Evolutionary conservation across 2,797 vertebrate genomes (phyloP).

Genomic region (Hephaestus fuliginosus): DNA sequence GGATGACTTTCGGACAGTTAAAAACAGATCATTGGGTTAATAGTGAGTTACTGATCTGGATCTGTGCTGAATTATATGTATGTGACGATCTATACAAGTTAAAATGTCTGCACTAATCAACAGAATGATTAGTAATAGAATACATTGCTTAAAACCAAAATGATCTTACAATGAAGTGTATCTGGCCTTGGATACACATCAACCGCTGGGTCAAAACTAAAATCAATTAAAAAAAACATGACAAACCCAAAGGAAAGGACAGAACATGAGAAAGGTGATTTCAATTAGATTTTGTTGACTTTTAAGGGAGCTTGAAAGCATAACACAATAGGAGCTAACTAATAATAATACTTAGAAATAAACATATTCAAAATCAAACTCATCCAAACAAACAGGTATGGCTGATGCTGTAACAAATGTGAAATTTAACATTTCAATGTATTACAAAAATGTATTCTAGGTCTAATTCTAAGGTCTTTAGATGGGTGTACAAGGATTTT

Average conservation of each 20-base stretch:
- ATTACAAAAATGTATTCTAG: neutral
- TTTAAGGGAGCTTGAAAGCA: neutral
- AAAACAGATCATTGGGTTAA: neutral
- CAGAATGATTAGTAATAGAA: constrained; percentile 10
- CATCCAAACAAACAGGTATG: neutral
- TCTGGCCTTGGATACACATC: neutral
- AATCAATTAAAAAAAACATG: neutral
- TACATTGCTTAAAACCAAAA: neutral
- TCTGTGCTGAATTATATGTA: neutral
- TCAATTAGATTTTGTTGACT: neutral
- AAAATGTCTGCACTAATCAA: constrained; percentile 9
- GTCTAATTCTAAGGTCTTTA: neutral
- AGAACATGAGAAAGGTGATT: neutral
- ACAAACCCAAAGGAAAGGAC: neutral
- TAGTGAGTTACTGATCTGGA: neutral
- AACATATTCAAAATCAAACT: neutral
- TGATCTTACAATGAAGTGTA: neutral
- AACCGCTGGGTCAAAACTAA: constrained; percentile 1
- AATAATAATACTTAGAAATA: neutral
- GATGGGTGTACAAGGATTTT: neutral
- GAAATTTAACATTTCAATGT: neutral
- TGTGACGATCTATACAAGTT: neutral
- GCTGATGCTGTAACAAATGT: neutral
- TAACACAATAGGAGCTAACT: neutral
- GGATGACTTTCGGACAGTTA: neutral